Conservation (phyloP, 1,140 invertebrate genomes). For the Bombus confusus region DNA sequence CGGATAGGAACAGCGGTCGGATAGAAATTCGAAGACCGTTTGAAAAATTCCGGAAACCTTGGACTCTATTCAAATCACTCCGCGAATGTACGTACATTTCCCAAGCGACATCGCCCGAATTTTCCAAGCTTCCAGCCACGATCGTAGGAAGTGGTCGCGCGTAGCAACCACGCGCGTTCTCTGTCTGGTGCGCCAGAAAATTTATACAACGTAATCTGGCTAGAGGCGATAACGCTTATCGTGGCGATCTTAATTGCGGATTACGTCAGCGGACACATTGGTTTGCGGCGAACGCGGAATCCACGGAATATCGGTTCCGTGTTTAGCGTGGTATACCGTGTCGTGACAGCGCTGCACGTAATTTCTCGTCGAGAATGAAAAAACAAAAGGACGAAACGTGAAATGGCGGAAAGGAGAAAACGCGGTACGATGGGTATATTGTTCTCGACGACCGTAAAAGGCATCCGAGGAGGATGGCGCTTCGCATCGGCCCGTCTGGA, state of each 20-base stretch:
- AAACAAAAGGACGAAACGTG: neutral
- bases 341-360: neutral
- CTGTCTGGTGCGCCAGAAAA: neutral
- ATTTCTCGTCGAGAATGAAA: no score
- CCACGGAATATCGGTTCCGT: neutral
- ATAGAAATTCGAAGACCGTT: neutral
- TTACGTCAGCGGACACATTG: neutral
- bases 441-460: conserved; percentile 30
- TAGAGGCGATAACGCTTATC: conserved; percentile 6
- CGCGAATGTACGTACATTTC: neutral
- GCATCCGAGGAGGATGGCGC: neutral
- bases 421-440: neutral
- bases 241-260: neutral
- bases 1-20: no score
- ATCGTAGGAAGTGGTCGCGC: neutral
- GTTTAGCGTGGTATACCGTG: neutral
- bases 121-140: neutral
- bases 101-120: neutral
- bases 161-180: no score
- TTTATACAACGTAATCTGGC: neutral
- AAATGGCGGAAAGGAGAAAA: neutral
- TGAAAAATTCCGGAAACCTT: neutral
- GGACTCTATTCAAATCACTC: neutral
- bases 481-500: conserved; percentile 31
- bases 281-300: neutral